Base-by-base conservation (phyloP, 2,888 invertebrate species). In the Diploptera punctata region DNA sequence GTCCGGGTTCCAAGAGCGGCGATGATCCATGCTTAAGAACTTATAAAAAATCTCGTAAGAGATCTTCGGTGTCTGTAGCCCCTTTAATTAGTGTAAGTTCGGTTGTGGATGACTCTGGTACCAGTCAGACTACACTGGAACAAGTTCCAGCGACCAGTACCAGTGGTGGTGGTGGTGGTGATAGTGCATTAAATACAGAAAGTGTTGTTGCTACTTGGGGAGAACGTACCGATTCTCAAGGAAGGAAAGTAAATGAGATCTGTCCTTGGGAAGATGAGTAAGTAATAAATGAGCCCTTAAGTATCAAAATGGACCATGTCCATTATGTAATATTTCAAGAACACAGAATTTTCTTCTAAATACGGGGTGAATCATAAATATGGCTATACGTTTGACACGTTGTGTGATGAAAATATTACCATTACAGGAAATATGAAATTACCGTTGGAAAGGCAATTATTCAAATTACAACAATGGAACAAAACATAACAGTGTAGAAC, bases 191-290 rank as follows among this genome's bases (percentile, higher is more conserved):
- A 57, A 26, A 29, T 24, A 57, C 57, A n/a, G 29, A 57, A 24
- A n/a, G 29, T 57, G 57, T 57, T 19, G 57, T 57, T 21, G n/a
- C 33, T 7, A 16, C 60, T 2, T 52, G 57, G 44, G 61, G 19
- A 61, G 60, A 61, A 47, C 61, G 24, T 24, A n/a, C n/a, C 26
- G 57, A 71, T 43, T 26, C 69, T 5, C 65, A 80, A 78, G 78
- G 80, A 81, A 79, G 80, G 81, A 89, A 90, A 84, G 88, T 89
- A 84, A 93, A 92, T 85, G 93, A 94, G 85, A 91, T 95, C 82
- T 96, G 95, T 87, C 95, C 95, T 73, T 96, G 96, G 95, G 95
- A 95, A 88, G 94, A 95, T 86, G 95, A 95, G 95, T 95, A 88
- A 93, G 95, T 93, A 84, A 74, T 75, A 33, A 5, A 33, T 33